These are phyloP conservation scores for Pandemis heparana DNA, from an alignment of 2,888 invertebrate genomes.

Conservation along the genomic window DNA sequence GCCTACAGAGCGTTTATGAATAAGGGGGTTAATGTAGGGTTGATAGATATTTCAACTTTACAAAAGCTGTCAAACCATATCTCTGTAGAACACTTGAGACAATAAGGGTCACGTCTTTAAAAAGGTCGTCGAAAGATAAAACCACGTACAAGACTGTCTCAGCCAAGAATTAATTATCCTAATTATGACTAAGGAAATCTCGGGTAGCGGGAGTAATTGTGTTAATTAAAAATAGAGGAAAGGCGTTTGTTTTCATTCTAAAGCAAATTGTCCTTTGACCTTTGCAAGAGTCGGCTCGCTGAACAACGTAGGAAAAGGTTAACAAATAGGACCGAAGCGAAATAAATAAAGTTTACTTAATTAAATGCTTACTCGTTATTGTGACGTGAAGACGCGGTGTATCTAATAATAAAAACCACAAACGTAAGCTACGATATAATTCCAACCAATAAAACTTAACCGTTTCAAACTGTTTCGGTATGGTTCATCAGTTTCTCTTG, in stretches of 20 bases:
- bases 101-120: background rate
- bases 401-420: background rate
- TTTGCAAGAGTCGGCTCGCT: slow-evolving; percentile 5
- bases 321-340: background rate
- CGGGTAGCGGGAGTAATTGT: slow-evolving; percentile 28
- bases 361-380: background rate
- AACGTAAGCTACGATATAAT: too few species aligned
- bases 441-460: too few species aligned
- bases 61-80: background rate
- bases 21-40: too few species aligned
- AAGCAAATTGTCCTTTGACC: slow-evolving; percentile 29
- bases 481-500: too few species aligned
- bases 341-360: background rate
- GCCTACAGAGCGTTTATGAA: too few species aligned
- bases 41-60: background rate
- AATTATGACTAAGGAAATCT: slow-evolving; percentile 28
- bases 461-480: too few species aligned
- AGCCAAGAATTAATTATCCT: slow-evolving; percentile 27
- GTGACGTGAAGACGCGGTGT: background rate
- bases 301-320: slow-evolving; percentile 8
- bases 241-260: slow-evolving; percentile 28
- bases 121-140: background rate
- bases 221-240: slow-evolving; percentile 35
- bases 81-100: background rate
- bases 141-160: slow-evolving; percentile 3